Evolutionary conservation across 1,140 invertebrate species (phyloP), one percentile per base, ranked within the genome.

Genomic region (Drosophila setifemur): DNA sequence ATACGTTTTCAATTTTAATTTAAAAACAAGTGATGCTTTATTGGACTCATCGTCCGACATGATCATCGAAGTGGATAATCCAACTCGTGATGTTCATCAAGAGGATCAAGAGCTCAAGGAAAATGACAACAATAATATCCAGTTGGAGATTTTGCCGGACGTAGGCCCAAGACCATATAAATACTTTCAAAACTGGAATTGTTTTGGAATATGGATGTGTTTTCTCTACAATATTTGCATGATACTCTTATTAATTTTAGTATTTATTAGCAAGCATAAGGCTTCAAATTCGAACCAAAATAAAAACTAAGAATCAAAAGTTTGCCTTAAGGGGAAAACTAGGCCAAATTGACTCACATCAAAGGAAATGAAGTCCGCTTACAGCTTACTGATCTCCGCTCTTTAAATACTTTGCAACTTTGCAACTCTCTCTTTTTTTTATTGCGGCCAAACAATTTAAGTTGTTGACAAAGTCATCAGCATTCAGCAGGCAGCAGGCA

Each of bases 401-500:
- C 52, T 43, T 64, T 74, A 83, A 83, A 85, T 60, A 66, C 60
- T 72, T 77, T 79, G 64, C 50, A 79, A 79, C 64, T 83, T 83
- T 71, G 43, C n/a, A n/a, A n/a, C 37, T 58, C 52, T 43, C 42
- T 37, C 16, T 37, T 37, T 37, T 12, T 19, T 47, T 54, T 77
- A 58, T 55, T 66, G 74, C 74, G 44, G 70, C 70, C 78, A 85
- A 83, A 74, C 79, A 83, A 83, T 83, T 83, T 85, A 83, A 83
- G 79, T 83, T 83, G 79, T 83, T 85, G 76, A 68, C 74, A 86
- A 83, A 83, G 81, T 83, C 81, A 85, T 83, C 78, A 85, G 70
- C 74, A 83, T 83, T 54, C 68, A 68, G 40, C 21, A 63, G 57
- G 19, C 60, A 25, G 26, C 68, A 68, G 40, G 16, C 48, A 43